Conservation (phyloP, 2,888 invertebrate species). For the Arrhopalites spinosus region DNA sequence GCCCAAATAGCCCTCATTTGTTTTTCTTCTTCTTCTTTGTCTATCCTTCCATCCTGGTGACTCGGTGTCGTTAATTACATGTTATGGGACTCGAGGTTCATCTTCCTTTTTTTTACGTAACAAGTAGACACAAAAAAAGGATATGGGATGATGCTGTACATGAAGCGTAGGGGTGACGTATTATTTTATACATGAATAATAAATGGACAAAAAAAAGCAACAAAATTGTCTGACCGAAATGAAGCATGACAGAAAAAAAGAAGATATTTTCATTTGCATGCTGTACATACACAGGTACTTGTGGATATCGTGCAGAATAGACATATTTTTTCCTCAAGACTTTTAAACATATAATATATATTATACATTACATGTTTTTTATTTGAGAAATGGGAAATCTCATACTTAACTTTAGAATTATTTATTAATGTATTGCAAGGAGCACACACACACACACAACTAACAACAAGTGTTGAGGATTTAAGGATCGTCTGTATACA, state of each 20-base stretch:
- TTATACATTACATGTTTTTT: too few species aligned
- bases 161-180: too few species aligned
- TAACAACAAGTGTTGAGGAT: constrained; percentile 5
- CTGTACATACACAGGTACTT: background rate
- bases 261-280: background rate
- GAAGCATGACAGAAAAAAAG: background rate
- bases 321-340: too few species aligned
- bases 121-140: too few species aligned
- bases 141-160: too few species aligned
- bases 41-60: too few species aligned
- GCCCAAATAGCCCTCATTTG: background rate
- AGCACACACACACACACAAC: background rate
- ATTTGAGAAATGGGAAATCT: too few species aligned
- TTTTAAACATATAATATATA: too few species aligned
- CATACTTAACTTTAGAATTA: background rate
- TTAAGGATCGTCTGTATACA: constrained; percentile 1
- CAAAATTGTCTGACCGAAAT: background rate
- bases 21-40: too few species aligned
- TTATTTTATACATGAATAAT: background rate
- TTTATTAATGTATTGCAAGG: constrained; percentile 6
- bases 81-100: too few species aligned
- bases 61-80: background rate
- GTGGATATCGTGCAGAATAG: too few species aligned
- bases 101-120: background rate
- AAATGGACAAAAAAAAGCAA: constrained; percentile 7